Base-by-base conservation (phyloP, 1,140 invertebrate genomes). In the Drosophila orosa region DNA sequence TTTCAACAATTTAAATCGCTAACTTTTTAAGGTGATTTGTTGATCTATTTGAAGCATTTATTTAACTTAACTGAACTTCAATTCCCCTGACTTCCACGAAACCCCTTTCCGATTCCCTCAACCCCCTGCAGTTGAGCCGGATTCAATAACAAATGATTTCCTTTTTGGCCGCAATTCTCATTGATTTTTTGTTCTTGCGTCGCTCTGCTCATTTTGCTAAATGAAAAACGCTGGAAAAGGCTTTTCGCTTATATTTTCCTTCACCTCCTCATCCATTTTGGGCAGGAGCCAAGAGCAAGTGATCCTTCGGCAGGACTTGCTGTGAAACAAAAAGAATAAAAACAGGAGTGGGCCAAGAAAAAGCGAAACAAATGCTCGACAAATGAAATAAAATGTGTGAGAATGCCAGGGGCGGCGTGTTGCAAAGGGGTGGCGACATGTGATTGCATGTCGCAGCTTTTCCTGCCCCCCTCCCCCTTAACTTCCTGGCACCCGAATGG, bases 141-240 rank as follows among this genome's bases (percentile, higher is more conserved):
- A 80, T 76, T 76, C 72, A 73, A 84, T 85, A 80, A 85, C 77
- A 84, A 84, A 85, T 84, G 71, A 84, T 84, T 85, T 84, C 81
- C 81, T 62, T 85, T 45, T 75, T 75, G 71, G 77, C 74, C 74
- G 62, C 67, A 85, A 47, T 86, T 62, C 63, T 47, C 68, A 78
- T 84, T 80, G 80, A 73, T 86, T 81, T 81, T 78, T 50, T 81
- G 62, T 37, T 40, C 22, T 55, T 44, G 47, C 29, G 45, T 24
- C 22, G 69, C 58, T 59, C 74, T 71, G 80, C 80, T 85, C 74
- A 77, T 80, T 80, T 85, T 39, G 65, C 54, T 72, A 82, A 85
- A 85, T 85, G 68, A 81, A 86, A 85, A 85, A 78, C 59, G 45
- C 66, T 69, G 58, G 29, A 52, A 62, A 67, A 72, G 60, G 73